Base-by-base conservation (phyloP, 1,140 invertebrate species). In the Conus betulinus region DNA sequence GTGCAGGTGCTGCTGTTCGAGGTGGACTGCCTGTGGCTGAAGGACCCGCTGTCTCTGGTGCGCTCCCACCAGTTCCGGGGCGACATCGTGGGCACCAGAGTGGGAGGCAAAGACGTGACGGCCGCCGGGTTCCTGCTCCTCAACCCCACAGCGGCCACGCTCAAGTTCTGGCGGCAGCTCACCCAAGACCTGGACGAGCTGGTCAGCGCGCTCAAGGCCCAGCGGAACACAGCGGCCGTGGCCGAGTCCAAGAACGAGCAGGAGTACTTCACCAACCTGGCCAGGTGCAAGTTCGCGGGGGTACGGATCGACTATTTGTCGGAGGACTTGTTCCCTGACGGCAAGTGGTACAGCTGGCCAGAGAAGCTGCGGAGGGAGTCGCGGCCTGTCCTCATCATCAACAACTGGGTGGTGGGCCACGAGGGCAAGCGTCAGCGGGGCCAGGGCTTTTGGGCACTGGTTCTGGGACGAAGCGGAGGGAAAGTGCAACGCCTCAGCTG, bases 1-100 rank as follows among this genome's bases (percentile, higher is more conserved):
- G 85, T 93, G 27, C 90, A 90, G 79, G 89, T 93, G 11, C 92
- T 93, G 78, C 84, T 93, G 6, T 93, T 93, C 90, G 93, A 93
- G 85, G 93, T 93, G 17, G 93, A 93, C 88, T 93, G 92, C 85
- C 60, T 93, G 4, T 93, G 93, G 93, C 55, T 93, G 15, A 84
- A 82, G 78, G 91, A 93, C 79, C 92, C 92, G 23, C 71, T 93
- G 15, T 88, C 90, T 76, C 71, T 76, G 17, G 84, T 92, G 17
- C 67, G 84, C 27, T 87, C 79, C 51, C 17, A 85, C 39, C 67
- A 60, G 15, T 27, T 23, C 20, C 79, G 79, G 13, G 90, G 84
- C 74, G 93, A 93, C 88, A 88, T 93, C 79, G 55, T 93, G 25
- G 91, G 90, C 0, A 93, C 90, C n/a, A 87, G 88, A 23, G 90